Conservation (phyloP, 2,113 vertebrate species). For the Lamprotornis superbus region DNA sequence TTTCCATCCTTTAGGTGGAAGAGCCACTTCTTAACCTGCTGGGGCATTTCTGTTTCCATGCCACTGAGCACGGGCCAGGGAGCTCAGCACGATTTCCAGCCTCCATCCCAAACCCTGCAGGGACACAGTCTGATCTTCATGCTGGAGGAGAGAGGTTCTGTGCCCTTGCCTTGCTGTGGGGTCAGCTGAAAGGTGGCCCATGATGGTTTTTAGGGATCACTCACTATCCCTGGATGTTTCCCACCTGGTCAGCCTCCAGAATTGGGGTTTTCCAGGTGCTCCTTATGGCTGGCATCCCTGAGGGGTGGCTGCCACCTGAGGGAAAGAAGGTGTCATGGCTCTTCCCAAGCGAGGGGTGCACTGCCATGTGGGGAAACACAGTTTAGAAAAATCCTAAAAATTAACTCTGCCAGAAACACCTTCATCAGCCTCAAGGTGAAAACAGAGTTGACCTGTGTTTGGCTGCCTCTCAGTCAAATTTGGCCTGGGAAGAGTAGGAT, state of each 20-base stretch:
- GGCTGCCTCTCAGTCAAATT: background rate
- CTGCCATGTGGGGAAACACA: accelerated
- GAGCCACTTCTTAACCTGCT: slow-evolving; percentile 34
- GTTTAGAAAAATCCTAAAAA: background rate
- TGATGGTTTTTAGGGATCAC: background rate
- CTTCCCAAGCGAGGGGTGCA: accelerated
- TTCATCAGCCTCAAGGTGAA: background rate
- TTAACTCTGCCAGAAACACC: background rate
- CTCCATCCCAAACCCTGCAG: background rate
- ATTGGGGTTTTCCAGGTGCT: background rate
- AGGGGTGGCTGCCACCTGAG: background rate
- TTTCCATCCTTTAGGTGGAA: slow-evolving; percentile 69
- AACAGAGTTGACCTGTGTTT: background rate
- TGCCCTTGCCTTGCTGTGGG: background rate
- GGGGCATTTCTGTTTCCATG: slow-evolving; percentile 53
- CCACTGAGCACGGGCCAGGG: background rate
- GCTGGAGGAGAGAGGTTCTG: accelerated
- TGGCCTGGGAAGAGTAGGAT: background rate
- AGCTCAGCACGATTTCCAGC: background rate
- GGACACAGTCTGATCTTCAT: background rate
- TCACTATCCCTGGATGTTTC: background rate
- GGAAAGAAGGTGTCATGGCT: background rate
- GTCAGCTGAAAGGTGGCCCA: background rate
- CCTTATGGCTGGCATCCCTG: accelerated
- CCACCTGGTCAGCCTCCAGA: background rate